Conservation (phyloP, 2,797 vertebrate species). For the Pipistrellus kuhlii region DNA sequence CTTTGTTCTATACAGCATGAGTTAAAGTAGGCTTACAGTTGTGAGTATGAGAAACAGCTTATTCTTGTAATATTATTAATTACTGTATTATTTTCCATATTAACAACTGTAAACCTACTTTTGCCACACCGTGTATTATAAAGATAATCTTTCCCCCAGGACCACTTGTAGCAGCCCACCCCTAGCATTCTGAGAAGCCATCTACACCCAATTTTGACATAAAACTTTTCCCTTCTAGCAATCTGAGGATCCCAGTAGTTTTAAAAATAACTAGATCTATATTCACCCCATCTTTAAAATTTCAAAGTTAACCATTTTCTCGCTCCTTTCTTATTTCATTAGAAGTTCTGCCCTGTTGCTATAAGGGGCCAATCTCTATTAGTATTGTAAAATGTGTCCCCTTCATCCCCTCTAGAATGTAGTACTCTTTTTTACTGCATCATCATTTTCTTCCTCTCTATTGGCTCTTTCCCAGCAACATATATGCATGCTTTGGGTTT, state of each 20-base stretch:
- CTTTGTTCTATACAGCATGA: background rate
- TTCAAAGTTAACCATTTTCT: background rate
- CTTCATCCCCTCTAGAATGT: background rate
- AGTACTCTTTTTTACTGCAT: background rate
- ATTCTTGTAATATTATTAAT: background rate
- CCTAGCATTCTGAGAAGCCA: background rate
- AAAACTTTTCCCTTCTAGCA: conserved; percentile 21
- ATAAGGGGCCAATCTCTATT: background rate
- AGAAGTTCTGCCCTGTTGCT: background rate
- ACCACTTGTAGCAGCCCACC: background rate
- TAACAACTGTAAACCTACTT: background rate
- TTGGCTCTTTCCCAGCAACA: background rate
- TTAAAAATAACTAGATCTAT: background rate
- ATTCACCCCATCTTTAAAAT: background rate
- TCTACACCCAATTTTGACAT: background rate
- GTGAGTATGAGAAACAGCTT: background rate
- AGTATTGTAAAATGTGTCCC: background rate
- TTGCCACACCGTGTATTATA: background rate
- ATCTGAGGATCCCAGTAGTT: background rate
- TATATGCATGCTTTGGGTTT: background rate
- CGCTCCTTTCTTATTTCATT: background rate
- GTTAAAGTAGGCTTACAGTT: background rate
- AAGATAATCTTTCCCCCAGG: background rate
- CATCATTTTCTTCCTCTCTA: background rate
- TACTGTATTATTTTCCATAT: background rate